Conservation (phyloP, 2,113 vertebrate species). For the Sorex araneus region DNA sequence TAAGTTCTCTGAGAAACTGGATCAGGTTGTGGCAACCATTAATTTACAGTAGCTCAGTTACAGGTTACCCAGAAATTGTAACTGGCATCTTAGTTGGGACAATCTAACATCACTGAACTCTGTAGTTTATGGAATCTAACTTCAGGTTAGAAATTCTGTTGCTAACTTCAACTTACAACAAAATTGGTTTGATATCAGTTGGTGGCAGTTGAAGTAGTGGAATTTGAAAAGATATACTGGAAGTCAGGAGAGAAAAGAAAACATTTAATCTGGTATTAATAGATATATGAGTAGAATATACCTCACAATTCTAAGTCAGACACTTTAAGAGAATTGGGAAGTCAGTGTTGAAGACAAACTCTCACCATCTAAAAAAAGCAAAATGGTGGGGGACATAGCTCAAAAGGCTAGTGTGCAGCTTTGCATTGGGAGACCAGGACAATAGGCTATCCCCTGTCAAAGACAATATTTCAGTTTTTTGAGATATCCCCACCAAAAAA, state of each 20-base stretch:
- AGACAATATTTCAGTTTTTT: too few species aligned
- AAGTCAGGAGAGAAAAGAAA: constrained; percentile 4
- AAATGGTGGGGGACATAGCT: too few species aligned
- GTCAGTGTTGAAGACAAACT: not conserved
- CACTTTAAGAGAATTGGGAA: not conserved
- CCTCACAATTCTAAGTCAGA: not conserved
- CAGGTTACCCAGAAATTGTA: not conserved
- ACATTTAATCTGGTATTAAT: not conserved
- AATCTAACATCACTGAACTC: not conserved
- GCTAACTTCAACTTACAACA: not conserved
- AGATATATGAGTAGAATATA: not conserved
- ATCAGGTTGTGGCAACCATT: not conserved
- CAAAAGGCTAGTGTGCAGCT: too few species aligned
- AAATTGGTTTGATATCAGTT: not conserved
- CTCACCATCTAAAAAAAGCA: too few species aligned
- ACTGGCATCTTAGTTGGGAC: not conserved
- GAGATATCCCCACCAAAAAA: too few species aligned
- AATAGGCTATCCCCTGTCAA: too few species aligned
- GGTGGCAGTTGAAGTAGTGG: not conserved
- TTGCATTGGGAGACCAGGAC: too few species aligned
- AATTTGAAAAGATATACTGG: not conserved
- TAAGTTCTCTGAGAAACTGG: not conserved
- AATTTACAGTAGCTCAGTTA: not conserved
- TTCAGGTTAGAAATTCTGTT: too few species aligned
- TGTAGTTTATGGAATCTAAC: not conserved